Evolutionary conservation across 2,113 vertebrate genomes (phyloP).

Genomic region (Heloderma charlesbogerti): DNA sequence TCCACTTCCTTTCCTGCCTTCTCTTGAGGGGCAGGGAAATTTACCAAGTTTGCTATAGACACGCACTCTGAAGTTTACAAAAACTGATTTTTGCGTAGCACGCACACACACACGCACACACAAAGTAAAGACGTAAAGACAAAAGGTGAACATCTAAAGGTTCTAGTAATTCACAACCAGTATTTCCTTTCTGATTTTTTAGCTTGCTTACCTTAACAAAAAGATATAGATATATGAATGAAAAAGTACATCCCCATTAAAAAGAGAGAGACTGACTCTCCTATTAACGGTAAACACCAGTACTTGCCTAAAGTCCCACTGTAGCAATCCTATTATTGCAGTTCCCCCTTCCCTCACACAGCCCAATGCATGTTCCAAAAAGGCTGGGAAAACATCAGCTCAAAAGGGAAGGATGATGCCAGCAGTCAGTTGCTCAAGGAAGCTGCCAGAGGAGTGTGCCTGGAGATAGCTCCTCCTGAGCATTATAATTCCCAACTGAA

Average conservation of each 20-base stretch:
- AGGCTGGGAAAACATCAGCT: neutral
- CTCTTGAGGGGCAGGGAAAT: accelerated
- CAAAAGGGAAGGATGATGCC: neutral
- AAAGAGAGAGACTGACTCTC: neutral
- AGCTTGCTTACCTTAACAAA: neutral
- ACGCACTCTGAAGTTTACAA: neutral
- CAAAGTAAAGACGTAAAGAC: no score
- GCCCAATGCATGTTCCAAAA: neutral
- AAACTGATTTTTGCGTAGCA: no score
- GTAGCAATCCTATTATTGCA: neutral
- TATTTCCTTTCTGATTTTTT: neutral
- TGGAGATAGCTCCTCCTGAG: neutral
- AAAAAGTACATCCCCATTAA: no score
- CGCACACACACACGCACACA: no score
- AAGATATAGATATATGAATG: neutral
- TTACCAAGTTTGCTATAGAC: accelerated
- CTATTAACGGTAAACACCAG: neutral
- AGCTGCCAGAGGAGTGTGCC: neutral
- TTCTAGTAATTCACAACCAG: neutral
- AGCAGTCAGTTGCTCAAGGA: neutral
- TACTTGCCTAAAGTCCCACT: neutral
- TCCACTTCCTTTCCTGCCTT: neutral
- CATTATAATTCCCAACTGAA: neutral
- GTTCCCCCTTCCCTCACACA: neutral
- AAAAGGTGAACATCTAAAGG: neutral